Evolutionary conservation across 2,113 vertebrate species (phyloP), one percentile per base, ranked within the genome.

Genomic region (Camelus dromedarius): DNA sequence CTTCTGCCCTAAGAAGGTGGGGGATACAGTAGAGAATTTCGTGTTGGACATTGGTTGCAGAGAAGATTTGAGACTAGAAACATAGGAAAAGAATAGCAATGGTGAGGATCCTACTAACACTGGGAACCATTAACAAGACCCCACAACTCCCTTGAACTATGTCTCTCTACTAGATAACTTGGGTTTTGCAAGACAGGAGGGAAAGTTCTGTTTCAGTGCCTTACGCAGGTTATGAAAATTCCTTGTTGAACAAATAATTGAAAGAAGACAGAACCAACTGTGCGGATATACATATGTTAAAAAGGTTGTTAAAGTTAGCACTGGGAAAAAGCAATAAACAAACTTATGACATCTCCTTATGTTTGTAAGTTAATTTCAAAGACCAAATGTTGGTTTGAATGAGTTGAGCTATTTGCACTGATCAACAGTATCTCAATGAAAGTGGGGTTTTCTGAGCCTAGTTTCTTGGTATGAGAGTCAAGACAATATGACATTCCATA

Each of bases 301-400:
- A 95, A 92, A 92, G 22, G 13, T 87, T 52, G n/a, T 86, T 90
- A 75, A 92, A 50, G 22, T 92, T 93, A 79, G 32, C 19, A 86
- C 19, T 64, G 26, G 56, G 50, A 73, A 85, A 91, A 93, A 73
- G 62, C 42, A 76, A 54, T 67, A 85, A 82, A 80, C 16, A 72
- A 73, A 52, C 8, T 84, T 50, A 80, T 3, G 5, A 79, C 88
- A 91, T 80, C 15, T 70, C 46, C 50, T 58, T 76, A 75, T 67
- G 35, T 82, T 86, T 92, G 52, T 56, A 92, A 85, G 75, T 87
- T 60, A 92, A 91, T 80, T 76, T 95, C 82, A 93, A 69, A 91
- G 42, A 80, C 15, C 48, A 72, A 88, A 64, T 72, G n/a, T 92
- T 97, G 80, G 8, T 60, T 93, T 84, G 66, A 84, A 76, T 54